Evolutionary conservation across 2,888 invertebrate genomes (phyloP).

Genomic region (Tetrapedia diversipes): DNA sequence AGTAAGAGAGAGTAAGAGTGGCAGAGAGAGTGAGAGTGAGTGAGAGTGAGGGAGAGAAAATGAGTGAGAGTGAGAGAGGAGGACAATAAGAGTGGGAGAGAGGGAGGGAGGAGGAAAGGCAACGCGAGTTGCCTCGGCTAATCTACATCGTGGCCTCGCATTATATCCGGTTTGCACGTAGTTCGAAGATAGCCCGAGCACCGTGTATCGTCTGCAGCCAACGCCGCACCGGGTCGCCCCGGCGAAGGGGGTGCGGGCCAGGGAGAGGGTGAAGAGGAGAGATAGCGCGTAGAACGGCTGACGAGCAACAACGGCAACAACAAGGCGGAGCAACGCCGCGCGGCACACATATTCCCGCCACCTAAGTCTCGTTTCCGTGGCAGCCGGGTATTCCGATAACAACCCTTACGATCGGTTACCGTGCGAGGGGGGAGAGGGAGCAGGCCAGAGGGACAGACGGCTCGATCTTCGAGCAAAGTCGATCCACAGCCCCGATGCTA

Average conservation of each 20-base stretch:
- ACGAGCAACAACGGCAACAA: slow-evolving; percentile 22
- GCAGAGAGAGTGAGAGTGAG: too few relatives aligned
- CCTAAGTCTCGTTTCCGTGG: slow-evolving; percentile 53
- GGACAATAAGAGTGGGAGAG: too few relatives aligned
- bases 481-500: slow-evolving; percentile 61
- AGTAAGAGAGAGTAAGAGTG: too few relatives aligned
- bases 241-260: too few relatives aligned
- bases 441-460: slow-evolving; percentile 33
- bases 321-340: slow-evolving; percentile 13
- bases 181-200: slow-evolving; percentile 53
- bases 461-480: slow-evolving; percentile 55
- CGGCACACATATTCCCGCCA: slow-evolving; percentile 37
- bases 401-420: slow-evolving; percentile 58
- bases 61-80: too few relatives aligned
- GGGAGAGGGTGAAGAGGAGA: not conserved
- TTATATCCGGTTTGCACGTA: slow-evolving; percentile 59
- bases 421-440: not conserved
- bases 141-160: slow-evolving; percentile 64
- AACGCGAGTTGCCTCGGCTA: slow-evolving; percentile 57
- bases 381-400: slow-evolving; percentile 55
- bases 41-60: too few relatives aligned
- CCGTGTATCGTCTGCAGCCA: slow-evolving; percentile 51
- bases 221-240: not conserved
- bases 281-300: not conserved
- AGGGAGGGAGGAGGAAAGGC: slow-evolving; percentile 5